Percentiles rank a stretch among this genome's conserved stretches.
Evolutionary conservation across 2,797 vertebrate species (phyloP).

Genomic region (Prunella strophiata): DNA sequence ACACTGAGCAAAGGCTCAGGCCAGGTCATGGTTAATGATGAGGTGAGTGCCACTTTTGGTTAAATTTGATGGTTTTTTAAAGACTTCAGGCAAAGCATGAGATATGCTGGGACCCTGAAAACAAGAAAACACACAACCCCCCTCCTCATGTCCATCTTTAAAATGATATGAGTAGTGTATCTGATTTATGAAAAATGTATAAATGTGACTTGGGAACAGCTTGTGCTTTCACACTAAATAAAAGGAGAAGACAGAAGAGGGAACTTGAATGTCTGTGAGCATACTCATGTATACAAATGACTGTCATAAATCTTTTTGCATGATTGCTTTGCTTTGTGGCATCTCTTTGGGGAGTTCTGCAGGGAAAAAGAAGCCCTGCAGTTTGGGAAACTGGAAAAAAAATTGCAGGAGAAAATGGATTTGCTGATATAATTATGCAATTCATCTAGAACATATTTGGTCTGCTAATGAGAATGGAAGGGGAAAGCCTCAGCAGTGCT

Average conservation of each 20-base stretch:
- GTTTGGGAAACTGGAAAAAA: background rate
- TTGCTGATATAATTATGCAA: conserved; percentile 24
- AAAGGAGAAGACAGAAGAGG: conserved; percentile 66
- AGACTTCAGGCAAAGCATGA: background rate
- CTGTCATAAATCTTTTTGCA: conserved; percentile 64
- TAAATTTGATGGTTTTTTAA: background rate
- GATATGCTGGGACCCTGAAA: background rate
- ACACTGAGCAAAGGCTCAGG: background rate
- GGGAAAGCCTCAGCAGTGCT: background rate
- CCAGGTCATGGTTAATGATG: background rate
- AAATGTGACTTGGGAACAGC: conserved; percentile 62
- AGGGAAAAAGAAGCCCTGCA: background rate
- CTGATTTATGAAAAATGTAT: conserved; percentile 72
- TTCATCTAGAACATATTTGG: background rate
- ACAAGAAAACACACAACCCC: background rate
- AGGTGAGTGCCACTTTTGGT: background rate
- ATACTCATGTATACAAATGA: conserved; percentile 60
- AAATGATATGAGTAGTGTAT: conserved; percentile 11
- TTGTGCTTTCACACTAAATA: conserved; percentile 75
- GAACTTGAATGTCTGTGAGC: conserved; percentile 56
- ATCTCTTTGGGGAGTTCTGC: conserved; percentile 48
- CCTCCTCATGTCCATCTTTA: background rate
- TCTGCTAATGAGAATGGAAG: conserved; percentile 30
- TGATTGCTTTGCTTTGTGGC: conserved; percentile 53
- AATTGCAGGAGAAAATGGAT: background rate